Base-by-base conservation (phyloP, 2,113 vertebrate species). In the Talpa occidentalis region DNA sequence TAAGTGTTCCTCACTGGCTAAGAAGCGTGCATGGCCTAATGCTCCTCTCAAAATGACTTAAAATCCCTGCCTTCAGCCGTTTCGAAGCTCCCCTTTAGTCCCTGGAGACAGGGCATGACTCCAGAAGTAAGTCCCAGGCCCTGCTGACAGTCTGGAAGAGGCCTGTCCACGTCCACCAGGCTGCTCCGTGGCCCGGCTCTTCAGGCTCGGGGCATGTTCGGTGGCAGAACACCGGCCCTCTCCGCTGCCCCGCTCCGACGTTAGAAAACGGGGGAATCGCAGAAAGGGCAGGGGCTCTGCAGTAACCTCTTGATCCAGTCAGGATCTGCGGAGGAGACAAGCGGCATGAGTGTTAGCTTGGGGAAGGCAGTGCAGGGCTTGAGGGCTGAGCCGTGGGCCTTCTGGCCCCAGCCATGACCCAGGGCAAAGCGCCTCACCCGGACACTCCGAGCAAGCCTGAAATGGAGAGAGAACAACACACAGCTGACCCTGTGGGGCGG, bases 251-350 rank as follows among this genome's bases (percentile, higher is more conserved):
- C 56, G 6, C 12, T 16, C 72, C 16, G 47, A 78, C 79, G 22
- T 98, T 98, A 99, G 97, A 99, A 98, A 97, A 99, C 98, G 0
- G 99, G 99, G 28, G 99, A 99, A 93, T 99, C 99, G 30, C 99
- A 99, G 97, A 99, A 99, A 0, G 98, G 98, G 96, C 99, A 99
- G 40, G 99, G 99, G 59, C 99, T 99, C 76, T 99, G 98, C 87
- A 99, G 98, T 2, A 99, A 97, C 98, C 99, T 99, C 98, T 98
- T 99, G 92, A 99, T 99, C 99, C 99, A 99, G 69, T 99, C 99
- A 19, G 99, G 99, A 96, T 99, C 99, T 99, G 98, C 30, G 97
- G 96, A 97, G 96, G 95, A 98, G 96, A 98, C 10, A 96, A 74
- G 19, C 1, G 32, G 59, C 60, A 78, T 69, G 83, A 86, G 90